Evolutionary conservation across 2,113 vertebrate species (phyloP).

Genomic region (Menidia beryllina): DNA sequence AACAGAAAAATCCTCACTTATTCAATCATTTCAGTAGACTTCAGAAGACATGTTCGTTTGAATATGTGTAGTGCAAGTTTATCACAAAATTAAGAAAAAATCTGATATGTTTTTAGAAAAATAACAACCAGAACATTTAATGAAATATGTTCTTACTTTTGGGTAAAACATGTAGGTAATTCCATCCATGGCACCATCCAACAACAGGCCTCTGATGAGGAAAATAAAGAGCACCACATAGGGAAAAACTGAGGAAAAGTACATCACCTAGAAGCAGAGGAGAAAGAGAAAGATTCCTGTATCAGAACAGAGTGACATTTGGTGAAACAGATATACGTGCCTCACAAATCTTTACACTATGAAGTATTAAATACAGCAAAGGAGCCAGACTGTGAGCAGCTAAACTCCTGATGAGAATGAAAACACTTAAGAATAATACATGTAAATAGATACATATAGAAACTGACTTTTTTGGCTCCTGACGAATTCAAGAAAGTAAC

Average conservation of each 20-base stretch:
- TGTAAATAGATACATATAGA: neutral
- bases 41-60: neutral
- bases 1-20: neutral
- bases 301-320: neutral
- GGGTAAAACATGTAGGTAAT: slow-evolving; percentile 84
- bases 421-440: neutral
- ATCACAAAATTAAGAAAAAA: neutral
- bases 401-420: neutral
- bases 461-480: neutral
- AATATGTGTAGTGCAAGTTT: neutral
- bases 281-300: slow-evolving; percentile 9
- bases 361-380: too few species aligned
- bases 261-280: slow-evolving; percentile 77
- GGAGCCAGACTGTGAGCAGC: neutral
- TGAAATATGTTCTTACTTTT: slow-evolving; percentile 72
- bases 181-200: slow-evolving; percentile 84
- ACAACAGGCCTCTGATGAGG: slow-evolving; percentile 82
- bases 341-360: neutral
- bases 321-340: neutral
- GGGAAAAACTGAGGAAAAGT: slow-evolving; percentile 83
- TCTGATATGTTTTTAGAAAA: neutral
- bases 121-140: neutral
- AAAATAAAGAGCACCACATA: slow-evolving; percentile 85
- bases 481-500: neutral
- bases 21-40: neutral